Base-by-base conservation (phyloP, 2,888 invertebrate species). In the Glaucopsyche alexis region DNA sequence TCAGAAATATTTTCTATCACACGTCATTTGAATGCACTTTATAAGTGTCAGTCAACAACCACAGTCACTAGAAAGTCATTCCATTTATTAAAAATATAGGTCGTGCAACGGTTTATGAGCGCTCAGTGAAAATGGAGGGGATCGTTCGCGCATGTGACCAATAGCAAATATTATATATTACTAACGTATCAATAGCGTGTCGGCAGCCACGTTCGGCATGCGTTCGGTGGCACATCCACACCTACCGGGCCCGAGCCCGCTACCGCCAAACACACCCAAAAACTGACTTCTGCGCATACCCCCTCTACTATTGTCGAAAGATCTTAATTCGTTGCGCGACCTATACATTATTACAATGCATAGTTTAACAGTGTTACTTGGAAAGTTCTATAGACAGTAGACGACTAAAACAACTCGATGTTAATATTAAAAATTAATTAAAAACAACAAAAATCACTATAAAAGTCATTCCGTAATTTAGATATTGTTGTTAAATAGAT, bases 361-460 rank as follows among this genome's bases (percentile, higher is more conserved):
- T 6, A 5, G 29, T 29, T 9, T 29, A 29, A 55, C 19, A 19
- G 19, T 11, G 6, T 11, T 19, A 29, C 38, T 29, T 29, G 11
- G 29, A 29, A 29, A 2, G 4, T 9, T 60, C 13, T 3, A 29
- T 60, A 38, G 29, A 60, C 60, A 6, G 60, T 60, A 13, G 29
- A 60, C 47, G 8, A 11, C 8, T 13, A 60, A 60, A 13, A 11
- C 13, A 29, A 55, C 11, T 19, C 11, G 19, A 55, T 55, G 9
- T 11, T 19, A 38, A 60, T 13, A n/a, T n/a, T n/a, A n/a, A 60
- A 60, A 7, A 60, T 60, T 38, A 38, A 60, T 50, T 29, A 69
- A 71, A 71, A 73, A 72, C 75, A 76, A 75, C 76, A 76, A 75
- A 65, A 76, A 77, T 77, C 77, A 76, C 77, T 76, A 74, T 55